Conservation (phyloP, 2,113 vertebrate species). For the Poeciliopsis prolifica region DNA sequence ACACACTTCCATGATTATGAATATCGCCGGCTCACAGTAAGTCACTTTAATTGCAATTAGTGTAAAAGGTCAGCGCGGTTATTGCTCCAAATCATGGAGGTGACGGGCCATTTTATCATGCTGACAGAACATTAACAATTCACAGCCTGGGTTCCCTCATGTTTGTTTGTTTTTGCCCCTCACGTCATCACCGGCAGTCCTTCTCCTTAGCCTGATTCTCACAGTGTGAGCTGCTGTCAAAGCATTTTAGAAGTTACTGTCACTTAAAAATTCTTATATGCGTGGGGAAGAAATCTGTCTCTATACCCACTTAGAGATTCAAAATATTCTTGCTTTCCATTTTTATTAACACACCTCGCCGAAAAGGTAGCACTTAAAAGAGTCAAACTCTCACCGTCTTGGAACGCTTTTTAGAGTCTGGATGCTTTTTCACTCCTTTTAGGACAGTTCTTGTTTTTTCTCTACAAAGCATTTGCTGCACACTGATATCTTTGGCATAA, state of each 20-base stretch:
- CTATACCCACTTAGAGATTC: slow-evolving; percentile 5
- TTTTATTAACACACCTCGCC: background rate
- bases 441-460: too few species aligned
- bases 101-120: slow-evolving; percentile 44
- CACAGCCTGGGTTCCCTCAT: slow-evolving; percentile 30
- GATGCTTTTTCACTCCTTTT: too few species aligned
- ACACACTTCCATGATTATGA: slow-evolving; percentile 57
- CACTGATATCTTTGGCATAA: too few species aligned
- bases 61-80: slow-evolving; percentile 63
- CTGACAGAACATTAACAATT: slow-evolving; percentile 51
- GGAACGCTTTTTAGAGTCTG: too few species aligned
- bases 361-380: background rate
- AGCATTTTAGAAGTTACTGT: slow-evolving; percentile 33
- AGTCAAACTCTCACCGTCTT: background rate
- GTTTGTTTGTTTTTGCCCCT: slow-evolving; percentile 23
- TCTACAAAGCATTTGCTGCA: too few species aligned
- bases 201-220: slow-evolving; percentile 44
- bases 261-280: slow-evolving; percentile 26
- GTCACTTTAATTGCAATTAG: slow-evolving; percentile 70
- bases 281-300: slow-evolving; percentile 7
- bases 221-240: slow-evolving; percentile 37
- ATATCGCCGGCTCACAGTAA: slow-evolving; percentile 50
- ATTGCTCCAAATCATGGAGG: slow-evolving; percentile 38
- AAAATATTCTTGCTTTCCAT: background rate
- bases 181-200: slow-evolving; percentile 1